phyloP scores from a whole-genome alignment of 2,888 invertebrate species.

The Pegoplata infirma region DNA sequence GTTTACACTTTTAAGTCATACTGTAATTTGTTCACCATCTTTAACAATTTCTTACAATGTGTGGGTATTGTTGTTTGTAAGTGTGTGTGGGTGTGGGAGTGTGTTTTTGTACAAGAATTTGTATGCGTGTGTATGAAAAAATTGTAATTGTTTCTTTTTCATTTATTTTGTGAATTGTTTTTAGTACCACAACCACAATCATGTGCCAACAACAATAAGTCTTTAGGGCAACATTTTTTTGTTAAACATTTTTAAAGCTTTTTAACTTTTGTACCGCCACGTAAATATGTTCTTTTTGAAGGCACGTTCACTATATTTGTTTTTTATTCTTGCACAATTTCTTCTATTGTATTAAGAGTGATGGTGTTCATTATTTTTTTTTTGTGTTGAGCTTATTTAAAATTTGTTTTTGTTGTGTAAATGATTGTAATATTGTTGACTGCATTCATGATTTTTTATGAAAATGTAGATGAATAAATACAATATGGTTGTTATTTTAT shows the following conservation, averaged over 20 bases:
- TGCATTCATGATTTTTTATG: not conserved
- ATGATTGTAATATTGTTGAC: not conserved
- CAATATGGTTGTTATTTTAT: too few relatives aligned
- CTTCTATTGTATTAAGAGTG: not conserved
- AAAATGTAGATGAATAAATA: too few relatives aligned
- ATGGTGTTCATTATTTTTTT: not conserved
- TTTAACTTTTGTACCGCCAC: slow-evolving; percentile 13
- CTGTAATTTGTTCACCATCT: not conserved
- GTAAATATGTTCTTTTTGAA: not conserved
- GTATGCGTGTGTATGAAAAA: not conserved
- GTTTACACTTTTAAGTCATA: not conserved
- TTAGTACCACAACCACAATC: not conserved
- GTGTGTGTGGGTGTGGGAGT: not conserved
- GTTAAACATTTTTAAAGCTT: slow-evolving; percentile 15
- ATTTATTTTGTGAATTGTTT: slow-evolving; percentile 13
- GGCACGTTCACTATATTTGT: not conserved
- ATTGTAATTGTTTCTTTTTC: not conserved
- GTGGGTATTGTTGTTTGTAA: not conserved
- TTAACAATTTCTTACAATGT: not conserved
- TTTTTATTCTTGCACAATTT: not conserved
- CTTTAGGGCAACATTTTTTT: not conserved
- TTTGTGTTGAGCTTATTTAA: not conserved
- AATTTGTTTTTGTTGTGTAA: not conserved
- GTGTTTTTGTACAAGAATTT: not conserved
- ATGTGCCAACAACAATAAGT: not conserved